These are phyloP conservation scores for Diarsia mendica DNA, from an alignment of 2,888 invertebrate species.

Conservation along the genomic window DNA sequence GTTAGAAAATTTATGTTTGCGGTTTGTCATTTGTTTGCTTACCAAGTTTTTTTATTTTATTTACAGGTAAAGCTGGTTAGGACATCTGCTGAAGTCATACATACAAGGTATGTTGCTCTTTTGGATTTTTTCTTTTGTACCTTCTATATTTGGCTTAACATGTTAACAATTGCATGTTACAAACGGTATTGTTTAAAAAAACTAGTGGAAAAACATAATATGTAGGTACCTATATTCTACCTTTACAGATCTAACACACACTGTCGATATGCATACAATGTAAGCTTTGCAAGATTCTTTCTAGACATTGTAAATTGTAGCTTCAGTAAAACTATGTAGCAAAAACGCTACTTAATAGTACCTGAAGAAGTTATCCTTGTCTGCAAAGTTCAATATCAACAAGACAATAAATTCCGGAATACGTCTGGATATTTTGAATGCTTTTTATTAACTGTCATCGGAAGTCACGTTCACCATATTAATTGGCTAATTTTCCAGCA, in stretches of 20 bases:
- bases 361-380: conserved; percentile 2
- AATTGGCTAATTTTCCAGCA: conserved; percentile 53
- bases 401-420: conserved; percentile 43
- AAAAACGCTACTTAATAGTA: conserved; percentile 2
- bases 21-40: conserved; percentile 8
- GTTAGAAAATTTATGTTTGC: conserved; percentile 13
- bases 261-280: not conserved
- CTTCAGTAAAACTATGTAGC: not conserved
- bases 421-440: conserved; percentile 56
- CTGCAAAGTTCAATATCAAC: conserved; percentile 48
- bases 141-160: not conserved
- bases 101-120: not conserved
- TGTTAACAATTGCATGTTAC: not conserved
- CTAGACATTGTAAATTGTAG: not conserved
- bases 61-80: conserved; percentile 45
- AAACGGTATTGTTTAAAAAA: not conserved
- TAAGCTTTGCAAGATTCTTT: not conserved
- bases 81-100: not conserved
- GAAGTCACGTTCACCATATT: conserved; percentile 57
- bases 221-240: not conserved
- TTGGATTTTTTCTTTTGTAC: not conserved
- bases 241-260: not conserved
- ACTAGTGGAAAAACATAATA: not conserved
- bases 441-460: conserved; percentile 45
- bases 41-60: conserved; percentile 45